phyloP scores from a whole-genome alignment of 2,797 vertebrate genomes.

The Takifugu ocellatus region DNA sequence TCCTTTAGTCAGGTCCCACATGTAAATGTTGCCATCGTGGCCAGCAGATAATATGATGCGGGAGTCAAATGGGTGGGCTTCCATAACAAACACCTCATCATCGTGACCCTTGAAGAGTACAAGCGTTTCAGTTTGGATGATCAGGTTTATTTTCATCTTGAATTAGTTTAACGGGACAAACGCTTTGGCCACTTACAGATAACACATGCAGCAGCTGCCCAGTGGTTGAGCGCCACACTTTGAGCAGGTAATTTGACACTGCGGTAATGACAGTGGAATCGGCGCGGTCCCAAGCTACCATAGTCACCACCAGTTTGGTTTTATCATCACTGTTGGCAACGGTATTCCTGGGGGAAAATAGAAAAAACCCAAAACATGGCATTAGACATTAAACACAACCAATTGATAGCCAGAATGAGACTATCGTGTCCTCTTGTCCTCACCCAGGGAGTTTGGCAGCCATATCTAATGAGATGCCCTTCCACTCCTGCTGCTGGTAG shows the following conservation, averaged over 20 bases:
- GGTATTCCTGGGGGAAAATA: slow-evolving; percentile 69
- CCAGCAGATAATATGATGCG: slow-evolving; percentile 94
- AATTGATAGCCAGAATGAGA: neutral
- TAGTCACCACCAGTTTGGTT: slow-evolving; percentile 93
- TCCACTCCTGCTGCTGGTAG: slow-evolving; percentile 97
- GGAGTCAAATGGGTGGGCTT: slow-evolving; percentile 94
- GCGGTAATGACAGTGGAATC: slow-evolving; percentile 92
- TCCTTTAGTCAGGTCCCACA: slow-evolving; percentile 95
- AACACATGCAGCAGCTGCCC: slow-evolving; percentile 93
- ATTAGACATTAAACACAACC: neutral
- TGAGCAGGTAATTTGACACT: slow-evolving; percentile 95
- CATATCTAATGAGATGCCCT: slow-evolving; percentile 88
- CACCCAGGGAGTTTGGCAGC: slow-evolving; percentile 91
- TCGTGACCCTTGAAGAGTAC: slow-evolving; percentile 85
- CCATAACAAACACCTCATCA: slow-evolving; percentile 96
- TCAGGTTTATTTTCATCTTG: neutral
- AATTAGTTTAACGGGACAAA: slow-evolving; percentile 2
- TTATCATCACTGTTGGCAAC: slow-evolving; percentile 86
- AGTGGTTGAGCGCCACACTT: slow-evolving; percentile 90
- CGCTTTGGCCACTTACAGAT: slow-evolving; percentile 78
- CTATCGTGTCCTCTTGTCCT: slow-evolving; percentile 23
- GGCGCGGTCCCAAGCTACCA: slow-evolving; percentile 96
- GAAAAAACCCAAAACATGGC: neutral
- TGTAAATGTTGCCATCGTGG: slow-evolving; percentile 95
- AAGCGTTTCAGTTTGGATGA: neutral